phyloP scores from a whole-genome alignment of 2,888 invertebrate species.

The Acronicta aceris region DNA sequence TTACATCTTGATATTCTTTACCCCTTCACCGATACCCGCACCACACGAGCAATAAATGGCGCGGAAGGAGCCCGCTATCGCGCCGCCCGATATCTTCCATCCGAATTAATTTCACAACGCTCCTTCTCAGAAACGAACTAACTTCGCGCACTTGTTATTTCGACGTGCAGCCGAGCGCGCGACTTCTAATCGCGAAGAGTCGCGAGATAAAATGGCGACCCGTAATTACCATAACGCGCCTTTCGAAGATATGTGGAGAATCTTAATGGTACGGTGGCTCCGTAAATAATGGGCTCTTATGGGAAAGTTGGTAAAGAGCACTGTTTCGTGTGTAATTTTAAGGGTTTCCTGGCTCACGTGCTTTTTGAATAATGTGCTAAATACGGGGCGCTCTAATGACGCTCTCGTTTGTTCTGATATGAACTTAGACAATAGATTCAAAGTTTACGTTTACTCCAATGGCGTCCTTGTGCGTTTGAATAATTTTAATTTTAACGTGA shows the following conservation, averaged over 20 bases:
- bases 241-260: slow-evolving; percentile 89
- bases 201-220: slow-evolving; percentile 89
- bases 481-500: slow-evolving; percentile 48
- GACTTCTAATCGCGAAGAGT: slow-evolving; percentile 85
- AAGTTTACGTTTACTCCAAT: slow-evolving; percentile 45
- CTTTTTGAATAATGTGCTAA: slow-evolving; percentile 87
- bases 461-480: slow-evolving; percentile 45
- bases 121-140: slow-evolving; percentile 82
- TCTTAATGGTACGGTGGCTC: slow-evolving; percentile 88
- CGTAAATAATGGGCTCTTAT: slow-evolving; percentile 89
- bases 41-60: slow-evolving; percentile 89
- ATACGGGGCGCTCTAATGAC: slow-evolving; percentile 77
- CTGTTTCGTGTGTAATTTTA: slow-evolving; percentile 89
- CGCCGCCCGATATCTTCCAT: slow-evolving; percentile 88
- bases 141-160: slow-evolving; percentile 88
- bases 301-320: slow-evolving; percentile 88
- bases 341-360: slow-evolving; percentile 85
- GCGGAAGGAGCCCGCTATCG: slow-evolving; percentile 88
- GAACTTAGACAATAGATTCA: slow-evolving; percentile 64
- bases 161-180: slow-evolving; percentile 77
- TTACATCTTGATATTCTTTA: slow-evolving; percentile 89
- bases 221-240: slow-evolving; percentile 89
- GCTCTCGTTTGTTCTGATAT: slow-evolving; percentile 74
- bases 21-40: slow-evolving; percentile 86
- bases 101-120: slow-evolving; percentile 88